phyloP scores from a whole-genome alignment of 2,888 invertebrate genomes.

The Limnephilus auricula region DNA sequence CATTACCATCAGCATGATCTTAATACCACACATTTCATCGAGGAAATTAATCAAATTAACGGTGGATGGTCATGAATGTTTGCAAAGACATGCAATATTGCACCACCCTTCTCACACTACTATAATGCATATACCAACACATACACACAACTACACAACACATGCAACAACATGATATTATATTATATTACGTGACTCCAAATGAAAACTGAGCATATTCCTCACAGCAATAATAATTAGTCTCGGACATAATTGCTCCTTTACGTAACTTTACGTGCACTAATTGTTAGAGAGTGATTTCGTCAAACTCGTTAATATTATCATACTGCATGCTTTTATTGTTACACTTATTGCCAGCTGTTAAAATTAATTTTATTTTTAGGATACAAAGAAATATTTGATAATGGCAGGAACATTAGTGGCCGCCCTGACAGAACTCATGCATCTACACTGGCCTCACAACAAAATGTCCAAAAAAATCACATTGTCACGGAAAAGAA shows the following conservation, averaged over 20 bases:
- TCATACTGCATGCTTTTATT: not conserved
- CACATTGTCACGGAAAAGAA: slow-evolving; percentile 42
- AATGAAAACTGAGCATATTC: not conserved
- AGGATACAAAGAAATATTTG: slow-evolving; percentile 46
- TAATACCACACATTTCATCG: slow-evolving; percentile 11
- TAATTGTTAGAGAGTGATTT: not conserved
- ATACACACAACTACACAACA: not conserved
- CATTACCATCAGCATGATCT: slow-evolving; percentile 5
- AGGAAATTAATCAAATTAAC: not conserved
- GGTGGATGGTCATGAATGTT: not conserved
- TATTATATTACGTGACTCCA: not conserved
- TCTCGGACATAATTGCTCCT: not conserved
- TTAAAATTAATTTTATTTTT: not conserved
- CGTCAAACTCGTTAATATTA: not conserved
- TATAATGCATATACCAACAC: not conserved
- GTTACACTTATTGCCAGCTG: not conserved
- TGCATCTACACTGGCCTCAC: not conserved
- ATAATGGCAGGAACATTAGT: slow-evolving; percentile 22
- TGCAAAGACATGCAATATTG: slow-evolving; percentile 2
- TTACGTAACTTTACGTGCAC: not conserved
- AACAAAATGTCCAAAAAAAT: slow-evolving; percentile 34
- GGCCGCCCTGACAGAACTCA: slow-evolving; percentile 9
- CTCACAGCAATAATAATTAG: not conserved
- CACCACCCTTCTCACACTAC: not conserved
- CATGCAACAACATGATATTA: not conserved